phyloP scores from a whole-genome alignment of 2,888 invertebrate species.

The Seira musarum region DNA sequence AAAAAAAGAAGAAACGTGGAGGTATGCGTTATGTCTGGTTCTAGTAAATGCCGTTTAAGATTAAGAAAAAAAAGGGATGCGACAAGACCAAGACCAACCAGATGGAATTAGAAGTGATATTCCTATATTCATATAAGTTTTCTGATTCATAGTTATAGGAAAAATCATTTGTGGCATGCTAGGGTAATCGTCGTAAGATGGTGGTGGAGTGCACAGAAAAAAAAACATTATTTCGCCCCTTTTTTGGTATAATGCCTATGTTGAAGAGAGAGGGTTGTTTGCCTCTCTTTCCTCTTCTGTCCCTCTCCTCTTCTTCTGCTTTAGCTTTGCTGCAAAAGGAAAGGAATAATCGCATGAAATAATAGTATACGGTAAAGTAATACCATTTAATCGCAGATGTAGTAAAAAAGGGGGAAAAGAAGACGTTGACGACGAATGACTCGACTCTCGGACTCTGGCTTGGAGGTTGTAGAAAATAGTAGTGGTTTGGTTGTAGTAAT shows the following conservation, averaged over 20 bases:
- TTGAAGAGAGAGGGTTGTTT: constrained; percentile 15
- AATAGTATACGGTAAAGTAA: constrained; percentile 19
- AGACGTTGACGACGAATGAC: background rate
- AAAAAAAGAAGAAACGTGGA: no score
- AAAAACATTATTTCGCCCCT: constrained; percentile 8
- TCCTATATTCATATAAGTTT: no score
- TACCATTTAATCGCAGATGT: constrained; percentile 2
- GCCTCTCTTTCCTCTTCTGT: no score
- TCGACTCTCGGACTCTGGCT: background rate
- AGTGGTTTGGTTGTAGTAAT: constrained; percentile 22
- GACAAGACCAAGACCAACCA: background rate
- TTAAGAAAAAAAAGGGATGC: background rate
- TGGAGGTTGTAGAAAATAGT: constrained; percentile 8
- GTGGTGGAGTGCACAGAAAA: constrained; percentile 1
- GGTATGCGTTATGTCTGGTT: no score
- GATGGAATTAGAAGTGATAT: no score
- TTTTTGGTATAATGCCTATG: constrained; percentile 5
- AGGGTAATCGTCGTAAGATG: background rate
- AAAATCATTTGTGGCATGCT: background rate
- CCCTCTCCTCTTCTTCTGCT: no score
- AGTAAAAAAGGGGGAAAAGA: constrained; percentile 10
- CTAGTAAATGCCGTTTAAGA: background rate
- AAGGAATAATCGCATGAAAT: constrained; percentile 30
- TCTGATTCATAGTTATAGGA: background rate
- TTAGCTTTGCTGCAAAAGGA: background rate